Conservation (phyloP, 1,140 invertebrate species). For the Monochamus saltuarius region DNA sequence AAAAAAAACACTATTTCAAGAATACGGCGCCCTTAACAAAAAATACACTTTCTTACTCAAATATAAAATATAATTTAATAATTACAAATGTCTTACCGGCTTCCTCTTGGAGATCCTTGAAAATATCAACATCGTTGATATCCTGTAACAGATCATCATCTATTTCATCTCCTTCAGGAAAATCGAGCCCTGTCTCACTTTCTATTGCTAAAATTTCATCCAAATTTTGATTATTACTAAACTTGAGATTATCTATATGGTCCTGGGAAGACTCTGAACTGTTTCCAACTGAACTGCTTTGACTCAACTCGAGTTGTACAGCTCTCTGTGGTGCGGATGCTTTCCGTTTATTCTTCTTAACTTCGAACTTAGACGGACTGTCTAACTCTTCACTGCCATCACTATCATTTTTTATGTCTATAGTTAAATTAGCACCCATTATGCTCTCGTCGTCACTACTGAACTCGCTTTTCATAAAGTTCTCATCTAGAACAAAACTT, state of each 20-base stretch:
- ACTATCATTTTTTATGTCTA: constrained; percentile 17
- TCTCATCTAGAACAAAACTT: constrained; percentile 10
- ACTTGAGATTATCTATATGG: constrained; percentile 15
- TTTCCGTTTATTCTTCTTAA: constrained; percentile 18
- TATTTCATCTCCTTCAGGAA: constrained; percentile 17
- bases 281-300: constrained; percentile 16
- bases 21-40: no score
- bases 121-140: constrained; percentile 42
- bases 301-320: constrained; percentile 17
- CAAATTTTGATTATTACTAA: constrained; percentile 10
- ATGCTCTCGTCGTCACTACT: constrained; percentile 18
- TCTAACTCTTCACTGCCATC: constrained; percentile 16
- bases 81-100: constrained; percentile 24
- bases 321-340: constrained; percentile 21
- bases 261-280: constrained; percentile 27
- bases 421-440: constrained; percentile 10
- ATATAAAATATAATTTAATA: no score
- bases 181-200: constrained; percentile 14
- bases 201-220: neutral
- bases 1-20: no score
- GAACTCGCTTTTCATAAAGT: constrained; percentile 17
- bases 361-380: constrained; percentile 7
- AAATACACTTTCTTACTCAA: no score
- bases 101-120: constrained; percentile 43
- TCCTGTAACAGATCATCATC: constrained; percentile 34